Conservation (phyloP, 2,797 vertebrate genomes). For the Potorous gilbertii region DNA sequence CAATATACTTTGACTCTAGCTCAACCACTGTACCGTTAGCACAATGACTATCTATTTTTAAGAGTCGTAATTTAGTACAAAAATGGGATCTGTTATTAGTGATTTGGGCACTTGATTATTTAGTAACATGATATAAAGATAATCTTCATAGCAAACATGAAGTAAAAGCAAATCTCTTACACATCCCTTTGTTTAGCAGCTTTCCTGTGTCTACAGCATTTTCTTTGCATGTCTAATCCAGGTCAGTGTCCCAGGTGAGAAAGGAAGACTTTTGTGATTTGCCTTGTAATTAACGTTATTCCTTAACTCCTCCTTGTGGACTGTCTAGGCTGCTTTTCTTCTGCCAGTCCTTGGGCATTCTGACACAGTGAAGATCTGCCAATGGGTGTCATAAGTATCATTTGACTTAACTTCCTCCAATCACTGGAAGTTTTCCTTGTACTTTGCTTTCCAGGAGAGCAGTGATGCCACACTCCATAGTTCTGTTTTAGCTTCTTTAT, state of each 20-base stretch:
- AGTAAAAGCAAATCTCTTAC: background rate
- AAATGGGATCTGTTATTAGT: background rate
- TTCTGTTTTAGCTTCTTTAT: background rate
- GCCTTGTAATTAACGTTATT: background rate
- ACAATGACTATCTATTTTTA: background rate
- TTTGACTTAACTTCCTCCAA: background rate
- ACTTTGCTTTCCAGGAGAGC: background rate
- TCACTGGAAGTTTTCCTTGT: background rate
- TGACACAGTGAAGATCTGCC: background rate
- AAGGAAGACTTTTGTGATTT: background rate
- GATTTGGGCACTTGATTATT: background rate
- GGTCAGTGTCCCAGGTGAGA: background rate
- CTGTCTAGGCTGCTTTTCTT: background rate
- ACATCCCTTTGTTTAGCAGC: background rate
- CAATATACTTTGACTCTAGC: background rate
- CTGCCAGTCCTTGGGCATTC: background rate
- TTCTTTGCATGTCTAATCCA: background rate
- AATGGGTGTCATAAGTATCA: background rate
- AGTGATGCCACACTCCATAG: accelerated
- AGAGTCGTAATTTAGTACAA: background rate
- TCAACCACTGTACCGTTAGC: background rate
- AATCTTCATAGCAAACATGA: background rate
- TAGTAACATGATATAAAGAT: background rate
- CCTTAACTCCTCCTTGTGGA: background rate
- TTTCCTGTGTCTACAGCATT: constrained; percentile 2